Evolutionary conservation across 1,140 invertebrate species (phyloP), one percentile per base, ranked within the genome.

Genomic region (Grapholita molesta): DNA sequence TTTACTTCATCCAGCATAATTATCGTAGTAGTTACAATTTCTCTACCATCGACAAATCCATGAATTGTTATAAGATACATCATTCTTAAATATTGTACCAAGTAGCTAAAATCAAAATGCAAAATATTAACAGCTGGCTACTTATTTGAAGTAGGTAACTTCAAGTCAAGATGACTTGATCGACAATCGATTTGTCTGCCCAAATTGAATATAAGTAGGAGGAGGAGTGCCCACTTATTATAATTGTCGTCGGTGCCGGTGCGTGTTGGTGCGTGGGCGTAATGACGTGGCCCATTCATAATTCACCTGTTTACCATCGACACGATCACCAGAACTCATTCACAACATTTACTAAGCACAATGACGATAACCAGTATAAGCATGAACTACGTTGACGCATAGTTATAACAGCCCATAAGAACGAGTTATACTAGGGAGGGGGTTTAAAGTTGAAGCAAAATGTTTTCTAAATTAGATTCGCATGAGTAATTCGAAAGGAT

Each of bases 211-310:
- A 21, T 61, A 61, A 61, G 55, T 32, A 61, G 55, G 55, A 61
- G 55, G 55, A 61, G 55, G 25, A 74, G 68, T 74, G 69, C 68
- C 67, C 64, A 70, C 69, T 70, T 75, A 75, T 55, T 55, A 48
- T 65, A 69, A 66, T 73, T 35, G 66, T 69, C 30, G 66, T 64
- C 68, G 70, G 67, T 57, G 68, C 70, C 65, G 53, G 33, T 28
- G 53, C 67, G 42, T n/a, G 64, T 66, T 35, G 11, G 66, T 64
- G 69, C 78, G 80, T 80, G 80, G 73, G 71, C 71, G 74, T 68
- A 70, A 71, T 82, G 77, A 78, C 80, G 80, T 79, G 76, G 77
- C 74, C 73, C 79, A 84, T 84, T 84, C 78, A 84, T 84, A 82
- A 80, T 76, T 82, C 75, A 78, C 74, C 77, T 78, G 77, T 69